A percentile compares a stretch with the other conserved stretches of the same genome.
phyloP scores from a whole-genome alignment of 2,113 vertebrate genomes.

The Cygnus buccinator region DNA sequence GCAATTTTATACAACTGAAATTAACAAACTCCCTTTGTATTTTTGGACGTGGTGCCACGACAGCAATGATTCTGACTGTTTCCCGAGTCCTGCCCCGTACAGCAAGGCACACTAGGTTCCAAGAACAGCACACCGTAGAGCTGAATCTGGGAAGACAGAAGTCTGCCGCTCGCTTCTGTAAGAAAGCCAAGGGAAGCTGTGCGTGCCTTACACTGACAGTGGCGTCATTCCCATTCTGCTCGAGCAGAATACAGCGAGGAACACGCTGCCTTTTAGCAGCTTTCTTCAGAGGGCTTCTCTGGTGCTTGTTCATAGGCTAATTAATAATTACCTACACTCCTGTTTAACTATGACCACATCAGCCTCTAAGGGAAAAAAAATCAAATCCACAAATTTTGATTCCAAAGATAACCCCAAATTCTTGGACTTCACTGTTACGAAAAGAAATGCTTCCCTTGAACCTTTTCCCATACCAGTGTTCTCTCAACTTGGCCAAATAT shows the following conservation, averaged over 20 bases:
- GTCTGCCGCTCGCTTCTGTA: rapidly evolving
- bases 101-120: background rate
- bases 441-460: background rate
- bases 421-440: background rate
- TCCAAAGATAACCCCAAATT: background rate
- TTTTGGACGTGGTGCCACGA: background rate
- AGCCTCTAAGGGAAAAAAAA: background rate
- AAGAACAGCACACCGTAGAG: background rate
- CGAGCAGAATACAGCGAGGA: background rate
- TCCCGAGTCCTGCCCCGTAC: background rate
- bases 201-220: background rate
- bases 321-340: background rate
- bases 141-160: background rate
- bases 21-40: background rate
- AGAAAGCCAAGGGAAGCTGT: background rate
- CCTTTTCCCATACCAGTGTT: background rate
- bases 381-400: background rate
- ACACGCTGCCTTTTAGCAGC: background rate
- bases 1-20: background rate
- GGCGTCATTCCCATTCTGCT: background rate
- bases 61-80: rapidly evolving
- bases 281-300: background rate
- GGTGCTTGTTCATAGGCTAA: background rate
- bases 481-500: background rate
- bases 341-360: background rate